A percentile compares a stretch with the other conserved stretches of the same genome.
Evolutionary conservation across 2,888 invertebrate species (phyloP).

Genomic region (Tricholauxania praeusta): DNA sequence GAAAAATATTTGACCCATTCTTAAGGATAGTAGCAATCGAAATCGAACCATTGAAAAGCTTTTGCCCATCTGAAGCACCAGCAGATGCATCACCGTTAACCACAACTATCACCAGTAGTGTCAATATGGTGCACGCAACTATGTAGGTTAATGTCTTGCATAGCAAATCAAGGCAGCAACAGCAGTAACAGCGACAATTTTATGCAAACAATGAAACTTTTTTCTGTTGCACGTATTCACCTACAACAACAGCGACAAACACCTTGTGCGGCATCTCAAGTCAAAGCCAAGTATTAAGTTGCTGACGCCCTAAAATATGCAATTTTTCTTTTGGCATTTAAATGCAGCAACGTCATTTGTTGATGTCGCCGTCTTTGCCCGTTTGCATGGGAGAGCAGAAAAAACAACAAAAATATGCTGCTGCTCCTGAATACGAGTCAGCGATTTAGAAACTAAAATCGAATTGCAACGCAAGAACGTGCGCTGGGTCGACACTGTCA

Average conservation of each 20-base stretch:
- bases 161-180: constrained; percentile 53
- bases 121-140: constrained; percentile 47
- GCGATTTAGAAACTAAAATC: constrained; percentile 60
- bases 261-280: constrained; percentile 3
- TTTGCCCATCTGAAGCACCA: constrained; percentile 59
- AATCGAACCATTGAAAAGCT: constrained; percentile 55
- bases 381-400: background rate
- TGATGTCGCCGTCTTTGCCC: background rate
- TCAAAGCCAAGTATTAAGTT: background rate
- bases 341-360: constrained; percentile 13
- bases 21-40: background rate
- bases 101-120: constrained; percentile 56
- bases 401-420: background rate
- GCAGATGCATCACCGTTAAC: constrained; percentile 55
- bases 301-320: constrained; percentile 49
- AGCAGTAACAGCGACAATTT: constrained; percentile 33
- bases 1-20: no score
- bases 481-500: constrained; percentile 61
- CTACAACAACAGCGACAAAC: constrained; percentile 1
- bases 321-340: constrained; percentile 62
- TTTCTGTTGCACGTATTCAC: constrained; percentile 28
- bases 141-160: constrained; percentile 48
- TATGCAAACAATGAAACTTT: constrained; percentile 4
- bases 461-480: constrained; percentile 57
- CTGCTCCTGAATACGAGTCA: constrained; percentile 44